These are phyloP conservation scores for Australoheros scitulus DNA, from an alignment of 2,113 vertebrate species.

Conservation along the genomic window DNA sequence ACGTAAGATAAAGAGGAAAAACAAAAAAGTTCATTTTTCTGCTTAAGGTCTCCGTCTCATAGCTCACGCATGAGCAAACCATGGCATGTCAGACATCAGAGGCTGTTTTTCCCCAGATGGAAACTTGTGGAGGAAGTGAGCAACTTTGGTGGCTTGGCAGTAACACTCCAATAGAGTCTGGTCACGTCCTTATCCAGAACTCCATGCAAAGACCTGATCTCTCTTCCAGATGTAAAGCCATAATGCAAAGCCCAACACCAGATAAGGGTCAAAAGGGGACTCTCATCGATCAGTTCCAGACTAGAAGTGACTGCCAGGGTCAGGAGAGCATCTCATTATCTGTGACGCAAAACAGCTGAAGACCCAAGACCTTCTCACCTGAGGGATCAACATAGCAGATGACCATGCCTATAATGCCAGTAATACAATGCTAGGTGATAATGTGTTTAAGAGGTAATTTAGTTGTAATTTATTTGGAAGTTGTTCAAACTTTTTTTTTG, in stretches of 20 bases:
- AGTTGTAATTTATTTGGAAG: background rate
- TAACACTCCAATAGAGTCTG: constrained; percentile 63
- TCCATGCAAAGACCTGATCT: constrained; percentile 61
- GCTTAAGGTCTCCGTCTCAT: constrained; percentile 44
- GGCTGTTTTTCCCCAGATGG: constrained; percentile 59
- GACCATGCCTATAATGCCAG: constrained; percentile 1
- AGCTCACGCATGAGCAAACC: constrained; percentile 66
- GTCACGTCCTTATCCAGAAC: constrained; percentile 72
- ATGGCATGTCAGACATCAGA: constrained; percentile 65
- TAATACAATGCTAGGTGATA: background rate
- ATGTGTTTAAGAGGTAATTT: background rate
- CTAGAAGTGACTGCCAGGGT: constrained; percentile 59
- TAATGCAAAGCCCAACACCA: constrained; percentile 61
- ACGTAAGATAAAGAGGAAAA: constrained; percentile 43
- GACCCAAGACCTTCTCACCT: constrained; percentile 50
- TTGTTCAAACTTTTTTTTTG: background rate
- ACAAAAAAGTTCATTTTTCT: constrained; percentile 44
- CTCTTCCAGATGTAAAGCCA: constrained; percentile 73
- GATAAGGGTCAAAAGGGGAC: constrained; percentile 71
- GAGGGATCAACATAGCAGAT: constrained; percentile 10
- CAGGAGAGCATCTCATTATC: constrained; percentile 66
- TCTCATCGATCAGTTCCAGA: constrained; percentile 73
- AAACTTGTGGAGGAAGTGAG: constrained; percentile 74
- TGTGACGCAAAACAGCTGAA: constrained; percentile 73
- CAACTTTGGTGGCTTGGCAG: constrained; percentile 77